These are phyloP conservation scores for Chydorus sphaericus DNA, from an alignment of 2,888 invertebrate genomes.

Conservation along the genomic window DNA sequence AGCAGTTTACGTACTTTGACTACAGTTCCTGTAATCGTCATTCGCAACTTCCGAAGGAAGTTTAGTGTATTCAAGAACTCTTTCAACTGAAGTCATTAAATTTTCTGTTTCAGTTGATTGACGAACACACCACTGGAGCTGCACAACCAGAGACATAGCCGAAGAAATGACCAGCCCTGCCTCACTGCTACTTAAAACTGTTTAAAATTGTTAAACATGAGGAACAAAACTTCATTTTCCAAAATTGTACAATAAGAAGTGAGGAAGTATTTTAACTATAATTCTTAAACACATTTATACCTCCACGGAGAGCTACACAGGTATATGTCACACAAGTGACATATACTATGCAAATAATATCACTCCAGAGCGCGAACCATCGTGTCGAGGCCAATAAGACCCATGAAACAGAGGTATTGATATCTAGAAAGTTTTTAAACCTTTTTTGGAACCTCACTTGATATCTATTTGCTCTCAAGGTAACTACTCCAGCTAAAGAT, in stretches of 20 bases:
- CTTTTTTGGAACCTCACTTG: slow-evolving; percentile 28
- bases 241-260: neutral
- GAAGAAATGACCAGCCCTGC: slow-evolving; percentile 26
- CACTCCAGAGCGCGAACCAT: slow-evolving; percentile 87
- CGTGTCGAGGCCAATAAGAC: slow-evolving; percentile 76
- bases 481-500: slow-evolving; percentile 57
- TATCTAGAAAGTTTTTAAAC: slow-evolving; percentile 25
- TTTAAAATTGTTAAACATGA: no score
- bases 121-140: slow-evolving; percentile 69
- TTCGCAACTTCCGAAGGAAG: slow-evolving; percentile 52
- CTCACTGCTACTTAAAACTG: no score
- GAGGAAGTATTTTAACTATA: neutral
- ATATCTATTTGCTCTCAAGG: slow-evolving; percentile 40
- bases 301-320: slow-evolving; percentile 51
- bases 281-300: slow-evolving; percentile 23
- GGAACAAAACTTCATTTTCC: neutral
- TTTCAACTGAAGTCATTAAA: slow-evolving; percentile 50
- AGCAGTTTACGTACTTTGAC: no score
- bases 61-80: slow-evolving; percentile 46
- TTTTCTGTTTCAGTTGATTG: slow-evolving; percentile 80
- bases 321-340: slow-evolving; percentile 72
- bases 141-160: slow-evolving; percentile 31
- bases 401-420: slow-evolving; percentile 81
- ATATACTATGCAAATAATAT: slow-evolving; percentile 72
- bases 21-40: no score